Evolutionary conservation across 23 tunicate species (phyloP).

Genomic region (Ciona savignyi): DNA sequence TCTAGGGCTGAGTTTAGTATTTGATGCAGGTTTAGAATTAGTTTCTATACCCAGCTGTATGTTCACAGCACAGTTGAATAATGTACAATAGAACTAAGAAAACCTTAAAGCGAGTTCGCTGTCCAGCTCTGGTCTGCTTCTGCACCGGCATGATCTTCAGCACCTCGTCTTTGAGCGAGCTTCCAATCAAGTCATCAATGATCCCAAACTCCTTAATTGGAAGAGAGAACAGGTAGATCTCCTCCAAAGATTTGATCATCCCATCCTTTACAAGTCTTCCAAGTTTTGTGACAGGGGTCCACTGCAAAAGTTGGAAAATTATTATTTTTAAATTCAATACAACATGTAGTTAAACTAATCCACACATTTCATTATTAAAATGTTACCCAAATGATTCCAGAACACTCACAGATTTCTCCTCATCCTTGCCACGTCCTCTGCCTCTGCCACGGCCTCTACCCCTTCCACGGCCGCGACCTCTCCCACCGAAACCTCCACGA

Average conservation of each 20-base stretch:
- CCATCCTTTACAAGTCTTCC: slow-evolving; percentile 99
- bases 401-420: slow-evolving; percentile 58
- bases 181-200: slow-evolving; percentile 95
- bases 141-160: slow-evolving; percentile 99
- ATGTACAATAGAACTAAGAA: too few relatives aligned
- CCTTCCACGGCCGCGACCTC: slow-evolving; percentile 98
- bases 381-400: too few relatives aligned
- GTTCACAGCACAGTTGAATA: too few relatives aligned
- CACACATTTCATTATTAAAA: too few relatives aligned
- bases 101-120: slow-evolving; percentile 98
- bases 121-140: slow-evolving; percentile 99
- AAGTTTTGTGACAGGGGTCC: slow-evolving; percentile 96
- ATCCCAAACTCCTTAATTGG: slow-evolving; percentile 99
- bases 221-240: slow-evolving; percentile 97
- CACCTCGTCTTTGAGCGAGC: slow-evolving; percentile 94
- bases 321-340: not conserved
- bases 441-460: slow-evolving; percentile 99
- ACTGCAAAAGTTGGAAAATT: slow-evolving; percentile 27
- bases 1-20: too few relatives aligned
- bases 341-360: too few relatives aligned
- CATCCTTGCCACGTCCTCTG: slow-evolving; percentile 88
- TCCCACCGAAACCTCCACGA: slow-evolving; percentile 97
- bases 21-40: too few relatives aligned
- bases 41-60: too few relatives aligned
- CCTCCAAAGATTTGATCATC: slow-evolving; percentile 95